phyloP scores from a whole-genome alignment of 1,140 invertebrate genomes.

The Coelopa frigida region DNA sequence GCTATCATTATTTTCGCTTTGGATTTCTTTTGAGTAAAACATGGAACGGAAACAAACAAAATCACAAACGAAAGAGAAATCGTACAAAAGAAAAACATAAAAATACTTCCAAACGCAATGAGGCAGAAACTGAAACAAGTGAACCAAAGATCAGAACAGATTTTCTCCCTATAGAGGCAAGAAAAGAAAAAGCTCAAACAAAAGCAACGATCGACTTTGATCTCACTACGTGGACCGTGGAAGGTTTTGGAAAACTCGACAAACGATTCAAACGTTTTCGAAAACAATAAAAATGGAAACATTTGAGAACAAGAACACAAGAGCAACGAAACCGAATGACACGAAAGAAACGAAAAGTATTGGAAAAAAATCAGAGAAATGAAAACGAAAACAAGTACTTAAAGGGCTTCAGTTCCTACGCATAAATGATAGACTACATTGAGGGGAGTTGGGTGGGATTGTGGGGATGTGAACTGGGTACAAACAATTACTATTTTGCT shows the following conservation, averaged over 20 bases:
- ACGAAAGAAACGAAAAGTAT: too few species aligned
- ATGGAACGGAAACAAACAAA: neutral
- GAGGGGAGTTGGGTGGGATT: constrained; percentile 42
- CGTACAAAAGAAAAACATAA: constrained; percentile 14
- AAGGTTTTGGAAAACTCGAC: neutral
- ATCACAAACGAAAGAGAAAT: constrained; percentile 19
- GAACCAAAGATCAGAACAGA: too few species aligned
- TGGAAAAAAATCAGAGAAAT: constrained; percentile 6
- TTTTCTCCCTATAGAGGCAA: constrained; percentile 30
- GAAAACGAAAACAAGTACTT: constrained; percentile 1
- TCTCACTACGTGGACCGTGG: too few species aligned
- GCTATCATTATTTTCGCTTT: constrained; percentile 44
- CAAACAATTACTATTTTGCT: too few species aligned
- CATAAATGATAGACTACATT: constrained; percentile 46
- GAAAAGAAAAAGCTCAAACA: constrained; percentile 46
- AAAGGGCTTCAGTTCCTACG: constrained; percentile 29
- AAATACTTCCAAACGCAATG: constrained; percentile 17
- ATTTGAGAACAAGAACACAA: constrained; percentile 13
- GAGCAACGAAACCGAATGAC: constrained; percentile 10
- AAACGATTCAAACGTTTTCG: constrained; percentile 9
- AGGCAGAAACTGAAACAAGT: too few species aligned
- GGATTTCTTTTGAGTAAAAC: constrained; percentile 21
- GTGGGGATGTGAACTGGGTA: constrained; percentile 38
- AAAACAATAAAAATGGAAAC: constrained; percentile 13
- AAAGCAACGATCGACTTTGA: constrained; percentile 16